phyloP scores from a whole-genome alignment of 2,888 invertebrate genomes.

The Uropetala carovei region DNA sequence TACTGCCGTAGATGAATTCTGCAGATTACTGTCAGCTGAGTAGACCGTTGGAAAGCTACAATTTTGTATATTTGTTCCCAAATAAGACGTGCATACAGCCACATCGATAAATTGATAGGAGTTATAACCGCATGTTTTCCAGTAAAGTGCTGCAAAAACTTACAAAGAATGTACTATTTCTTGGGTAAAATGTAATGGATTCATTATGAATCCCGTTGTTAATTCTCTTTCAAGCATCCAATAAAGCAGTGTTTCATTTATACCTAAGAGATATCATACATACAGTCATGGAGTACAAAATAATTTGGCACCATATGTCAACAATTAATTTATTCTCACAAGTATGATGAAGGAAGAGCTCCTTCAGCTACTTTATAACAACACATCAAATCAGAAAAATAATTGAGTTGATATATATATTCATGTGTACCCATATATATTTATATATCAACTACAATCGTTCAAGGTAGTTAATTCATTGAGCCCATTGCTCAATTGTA shows the following conservation, averaged over 20 bases:
- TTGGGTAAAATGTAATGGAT: background rate
- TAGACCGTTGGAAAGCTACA: too few species aligned
- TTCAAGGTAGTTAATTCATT: slow-evolving; percentile 41
- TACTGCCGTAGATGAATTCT: too few species aligned
- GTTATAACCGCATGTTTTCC: background rate
- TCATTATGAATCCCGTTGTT: background rate
- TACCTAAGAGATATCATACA: too few species aligned
- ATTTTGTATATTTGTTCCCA: too few species aligned
- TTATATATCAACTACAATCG: slow-evolving; percentile 1
- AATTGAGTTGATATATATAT: slow-evolving; percentile 17
- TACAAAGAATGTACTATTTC: background rate
- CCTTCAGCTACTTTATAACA: slow-evolving; percentile 57
- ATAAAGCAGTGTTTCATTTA: background rate
- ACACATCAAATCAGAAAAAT: slow-evolving; percentile 60
- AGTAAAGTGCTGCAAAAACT: background rate
- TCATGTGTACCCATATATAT: background rate
- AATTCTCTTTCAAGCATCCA: background rate
- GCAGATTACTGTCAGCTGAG: too few species aligned
- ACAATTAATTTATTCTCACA: slow-evolving; percentile 45
- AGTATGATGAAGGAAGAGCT: slow-evolving; percentile 45
- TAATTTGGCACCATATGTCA: slow-evolving; percentile 17
- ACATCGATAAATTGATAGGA: too few species aligned
- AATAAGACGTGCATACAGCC: too few species aligned
- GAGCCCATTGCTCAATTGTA: slow-evolving; percentile 1
- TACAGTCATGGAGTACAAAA: background rate